These are phyloP conservation scores for Cheilosia soror DNA, from an alignment of 2,888 invertebrate genomes.

Conservation along the genomic window DNA sequence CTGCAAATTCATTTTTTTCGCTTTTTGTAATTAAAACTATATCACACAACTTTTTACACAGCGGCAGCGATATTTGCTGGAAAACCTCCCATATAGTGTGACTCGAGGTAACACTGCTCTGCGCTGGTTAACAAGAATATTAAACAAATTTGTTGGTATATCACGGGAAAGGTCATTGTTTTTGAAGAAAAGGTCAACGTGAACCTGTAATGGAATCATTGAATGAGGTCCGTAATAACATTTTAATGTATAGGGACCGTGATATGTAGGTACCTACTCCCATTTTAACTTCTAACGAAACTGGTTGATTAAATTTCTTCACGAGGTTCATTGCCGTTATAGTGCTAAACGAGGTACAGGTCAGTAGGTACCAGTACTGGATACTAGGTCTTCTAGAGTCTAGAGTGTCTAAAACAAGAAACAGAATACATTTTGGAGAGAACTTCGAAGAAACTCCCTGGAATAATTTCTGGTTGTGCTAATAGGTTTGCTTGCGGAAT, in stretches of 20 bases:
- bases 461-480: no score
- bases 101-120: not conserved
- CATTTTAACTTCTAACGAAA: constrained; percentile 33
- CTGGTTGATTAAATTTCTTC: constrained; percentile 25
- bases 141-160: constrained; percentile 26
- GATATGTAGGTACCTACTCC: not conserved
- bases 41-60: constrained; percentile 54
- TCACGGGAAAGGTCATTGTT: constrained; percentile 55
- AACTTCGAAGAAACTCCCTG: no score
- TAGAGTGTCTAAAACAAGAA: no score
- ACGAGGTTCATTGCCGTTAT: constrained; percentile 15
- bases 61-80: constrained; percentile 11
- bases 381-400: no score
- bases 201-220: not conserved
- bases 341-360: constrained; percentile 15
- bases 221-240: constrained; percentile 29
- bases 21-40: constrained; percentile 53
- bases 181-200: constrained; percentile 18
- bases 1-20: constrained; percentile 8
- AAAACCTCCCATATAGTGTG: constrained; percentile 18
- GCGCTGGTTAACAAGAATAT: constrained; percentile 6
- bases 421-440: no score
- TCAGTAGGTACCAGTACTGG: constrained; percentile 4
- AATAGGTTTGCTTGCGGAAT: no score
- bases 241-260: constrained; percentile 30